Conservation (phyloP, 2,797 vertebrate species). For the Silurus aristotelis region DNA sequence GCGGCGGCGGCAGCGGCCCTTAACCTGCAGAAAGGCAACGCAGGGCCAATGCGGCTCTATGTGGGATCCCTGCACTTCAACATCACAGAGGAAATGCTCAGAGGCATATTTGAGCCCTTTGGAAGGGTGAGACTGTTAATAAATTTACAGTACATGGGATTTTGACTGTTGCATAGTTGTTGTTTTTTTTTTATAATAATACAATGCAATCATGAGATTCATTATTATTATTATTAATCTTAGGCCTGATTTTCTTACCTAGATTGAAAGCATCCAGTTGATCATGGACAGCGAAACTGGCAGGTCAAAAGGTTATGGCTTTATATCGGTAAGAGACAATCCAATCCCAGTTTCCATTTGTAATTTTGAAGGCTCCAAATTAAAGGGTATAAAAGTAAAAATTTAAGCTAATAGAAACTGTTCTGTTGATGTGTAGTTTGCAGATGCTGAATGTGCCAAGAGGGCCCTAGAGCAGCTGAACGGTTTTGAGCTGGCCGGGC, state of each 20-base stretch:
- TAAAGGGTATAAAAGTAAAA: too few species aligned
- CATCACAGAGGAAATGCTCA: slow-evolving; percentile 98
- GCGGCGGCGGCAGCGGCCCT: slow-evolving; percentile 87
- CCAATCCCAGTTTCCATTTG: too few species aligned
- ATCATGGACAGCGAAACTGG: slow-evolving; percentile 99
- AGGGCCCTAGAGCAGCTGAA: slow-evolving; percentile 97
- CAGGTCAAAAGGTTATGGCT: slow-evolving; percentile 97
- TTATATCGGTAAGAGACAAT: slow-evolving; percentile 87
- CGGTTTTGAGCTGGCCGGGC: slow-evolving; percentile 94
- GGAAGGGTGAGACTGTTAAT: slow-evolving; percentile 82
- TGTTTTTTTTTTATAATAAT: neutral
- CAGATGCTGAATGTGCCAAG: slow-evolving; percentile 98
- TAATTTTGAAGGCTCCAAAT: too few species aligned
- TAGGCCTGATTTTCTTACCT: slow-evolving; percentile 17
- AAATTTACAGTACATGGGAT: neutral
- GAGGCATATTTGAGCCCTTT: slow-evolving; percentile 98
- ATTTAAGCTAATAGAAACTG: neutral
- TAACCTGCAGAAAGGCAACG: slow-evolving; percentile 93
- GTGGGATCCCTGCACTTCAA: slow-evolving; percentile 98
- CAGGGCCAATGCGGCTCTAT: slow-evolving; percentile 95
- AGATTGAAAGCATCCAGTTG: slow-evolving; percentile 99
- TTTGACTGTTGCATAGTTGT: neutral
- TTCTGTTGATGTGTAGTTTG: slow-evolving; percentile 78
- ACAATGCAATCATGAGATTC: neutral
- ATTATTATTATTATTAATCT: neutral